These are phyloP conservation scores for Drosophila monieri DNA, from an alignment of 2,888 invertebrate species.

Conservation along the genomic window DNA sequence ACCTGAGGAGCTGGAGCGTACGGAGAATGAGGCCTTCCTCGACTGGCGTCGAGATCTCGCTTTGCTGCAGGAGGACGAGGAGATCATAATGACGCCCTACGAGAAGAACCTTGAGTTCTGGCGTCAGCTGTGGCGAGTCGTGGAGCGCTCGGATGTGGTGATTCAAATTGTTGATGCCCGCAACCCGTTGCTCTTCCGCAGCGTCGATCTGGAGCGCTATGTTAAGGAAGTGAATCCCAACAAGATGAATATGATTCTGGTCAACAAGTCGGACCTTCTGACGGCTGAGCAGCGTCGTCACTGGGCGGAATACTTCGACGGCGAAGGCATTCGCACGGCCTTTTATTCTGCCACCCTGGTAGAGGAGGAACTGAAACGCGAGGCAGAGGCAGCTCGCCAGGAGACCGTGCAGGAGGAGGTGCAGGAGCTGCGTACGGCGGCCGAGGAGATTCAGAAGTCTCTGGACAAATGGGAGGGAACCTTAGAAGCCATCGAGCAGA, in stretches of 20 bases:
- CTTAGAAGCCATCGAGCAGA: slow-evolving; percentile 85
- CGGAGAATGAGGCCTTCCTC: slow-evolving; percentile 93
- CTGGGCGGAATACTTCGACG: slow-evolving; percentile 94
- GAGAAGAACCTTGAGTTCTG: slow-evolving; percentile 99
- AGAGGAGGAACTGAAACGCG: slow-evolving; percentile 84
- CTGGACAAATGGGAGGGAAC: slow-evolving; percentile 86
- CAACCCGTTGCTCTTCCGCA: slow-evolving; percentile 96
- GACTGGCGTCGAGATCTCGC: slow-evolving; percentile 95
- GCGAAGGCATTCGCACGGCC: slow-evolving; percentile 88
- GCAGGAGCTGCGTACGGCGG: slow-evolving; percentile 85
- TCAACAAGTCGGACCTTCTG: slow-evolving; percentile 98
- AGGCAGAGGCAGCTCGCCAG: slow-evolving; percentile 43
- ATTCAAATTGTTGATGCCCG: slow-evolving; percentile 98
- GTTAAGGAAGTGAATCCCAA: slow-evolving; percentile 89
- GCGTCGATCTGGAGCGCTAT: slow-evolving; percentile 95
- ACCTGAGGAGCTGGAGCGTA: slow-evolving; percentile 90
- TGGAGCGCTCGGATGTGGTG: slow-evolving; percentile 97
- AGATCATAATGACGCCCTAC: slow-evolving; percentile 95
- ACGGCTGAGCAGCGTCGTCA: slow-evolving; percentile 90
- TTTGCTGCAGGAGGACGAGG: slow-evolving; percentile 90
- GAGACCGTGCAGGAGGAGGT: slow-evolving; percentile 60
- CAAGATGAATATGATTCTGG: slow-evolving; percentile 92
- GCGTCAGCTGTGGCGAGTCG: slow-evolving; percentile 99
- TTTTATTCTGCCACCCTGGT: slow-evolving; percentile 95
- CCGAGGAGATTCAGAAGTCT: slow-evolving; percentile 85